Base-by-base conservation (phyloP, 37 sponge, comb jelly and placozoan species). In the Eunapius fragilis region DNA sequence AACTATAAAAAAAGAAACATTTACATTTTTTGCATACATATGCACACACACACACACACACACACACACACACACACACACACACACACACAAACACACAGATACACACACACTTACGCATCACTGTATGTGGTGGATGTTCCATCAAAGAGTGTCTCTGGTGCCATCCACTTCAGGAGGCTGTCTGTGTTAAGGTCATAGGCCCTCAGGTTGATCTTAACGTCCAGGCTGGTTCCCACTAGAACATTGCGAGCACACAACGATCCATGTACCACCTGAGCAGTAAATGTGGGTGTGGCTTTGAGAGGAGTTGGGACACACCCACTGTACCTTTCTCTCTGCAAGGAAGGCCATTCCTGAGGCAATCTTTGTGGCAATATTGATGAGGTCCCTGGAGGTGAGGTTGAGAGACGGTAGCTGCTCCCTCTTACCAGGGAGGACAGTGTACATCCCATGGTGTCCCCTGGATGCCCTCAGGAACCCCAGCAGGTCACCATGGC, bases 401-500 rank as follows among this genome's bases (percentile, higher is more conserved):
- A 92, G 81, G 37, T 85, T 50, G 2, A 92, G 76, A 25, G 78
- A 10, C 0, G 88, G 80, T 10, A 87, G 80, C 67, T 74, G 88
- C 45, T 88, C 49, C 22, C 58, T 58, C 47, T 32, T 69, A 22
- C 91, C 91, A 9, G 94, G 94, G 41, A 68, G 79, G 31, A 94
- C 75, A 17, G 82, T 80, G 82, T 85, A 90, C 88, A 90, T 87
- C 30, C 85, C 82, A 50, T 78, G 48, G 49, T 87, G 82, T 24
- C 88, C 88, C 5, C 94, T 48, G 13, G 88, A 83, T 7, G 88
- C 50, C 11, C 94, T 75, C 48, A 94, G 79, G 88, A 94, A 94
- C 0, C 94, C 94, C 70, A 94, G 75, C 17, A 94, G 88, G 69
- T 94, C 94, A 24, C 94, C 94, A 70, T 94, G 94, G 87, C 89